These are phyloP conservation scores for Cheirogaleus major DNA, from an alignment of 2,797 vertebrate species.

Conservation along the genomic window DNA sequence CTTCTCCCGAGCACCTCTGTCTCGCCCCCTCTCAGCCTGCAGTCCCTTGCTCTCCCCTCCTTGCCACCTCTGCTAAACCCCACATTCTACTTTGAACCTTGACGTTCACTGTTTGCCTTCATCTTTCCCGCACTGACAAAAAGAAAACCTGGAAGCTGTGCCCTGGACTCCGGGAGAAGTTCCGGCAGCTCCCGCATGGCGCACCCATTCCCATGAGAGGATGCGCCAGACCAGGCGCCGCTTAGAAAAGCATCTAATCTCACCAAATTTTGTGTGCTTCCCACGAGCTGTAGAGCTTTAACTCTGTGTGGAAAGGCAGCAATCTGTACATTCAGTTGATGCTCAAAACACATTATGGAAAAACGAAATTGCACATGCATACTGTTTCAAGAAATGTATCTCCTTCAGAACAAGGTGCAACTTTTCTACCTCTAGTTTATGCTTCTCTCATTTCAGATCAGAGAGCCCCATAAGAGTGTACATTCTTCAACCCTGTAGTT, in stretches of 20 bases:
- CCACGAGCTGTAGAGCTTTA: accelerated
- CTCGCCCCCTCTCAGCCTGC: background rate
- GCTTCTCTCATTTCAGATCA: background rate
- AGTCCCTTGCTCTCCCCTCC: background rate
- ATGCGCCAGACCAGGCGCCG: too few species aligned
- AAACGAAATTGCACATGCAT: background rate
- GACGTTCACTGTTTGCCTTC: too few species aligned
- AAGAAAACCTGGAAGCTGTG: background rate
- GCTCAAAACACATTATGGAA: too few species aligned
- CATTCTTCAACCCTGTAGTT: background rate
- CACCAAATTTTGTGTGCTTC: accelerated
- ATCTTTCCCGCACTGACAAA: background rate
- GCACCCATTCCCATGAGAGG: too few species aligned
- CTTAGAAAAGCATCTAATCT: background rate
- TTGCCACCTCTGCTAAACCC: background rate
- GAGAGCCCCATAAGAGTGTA: background rate
- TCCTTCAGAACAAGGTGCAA: background rate
- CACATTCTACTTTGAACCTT: background rate
- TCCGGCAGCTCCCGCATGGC: too few species aligned
- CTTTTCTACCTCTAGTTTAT: background rate
- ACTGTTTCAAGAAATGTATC: background rate
- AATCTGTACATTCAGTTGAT: too few species aligned
- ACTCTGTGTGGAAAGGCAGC: background rate
- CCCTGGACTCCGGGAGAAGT: background rate
- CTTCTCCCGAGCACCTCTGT: background rate